Conservation (phyloP, 1,140 invertebrate genomes). For the Eumaeus atala region DNA sequence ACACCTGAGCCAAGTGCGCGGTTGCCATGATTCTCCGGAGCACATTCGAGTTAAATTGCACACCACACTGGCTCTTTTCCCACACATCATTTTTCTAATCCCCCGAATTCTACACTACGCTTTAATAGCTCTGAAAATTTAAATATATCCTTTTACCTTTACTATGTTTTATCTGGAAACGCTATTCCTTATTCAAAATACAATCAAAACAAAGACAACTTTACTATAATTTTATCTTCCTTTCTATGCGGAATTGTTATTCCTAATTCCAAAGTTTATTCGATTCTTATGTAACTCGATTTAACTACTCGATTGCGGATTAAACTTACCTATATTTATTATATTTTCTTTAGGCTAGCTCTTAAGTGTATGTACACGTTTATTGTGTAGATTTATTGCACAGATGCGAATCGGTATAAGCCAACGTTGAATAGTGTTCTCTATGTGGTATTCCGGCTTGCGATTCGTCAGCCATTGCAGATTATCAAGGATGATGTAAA, state of each 20-base stretch:
- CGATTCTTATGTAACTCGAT: background rate
- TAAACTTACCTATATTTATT: slow-evolving; percentile 51
- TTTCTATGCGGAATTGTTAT: no score
- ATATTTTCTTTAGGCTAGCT: slow-evolving; percentile 53
- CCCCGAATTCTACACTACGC: slow-evolving; percentile 49
- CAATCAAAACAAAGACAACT: no score
- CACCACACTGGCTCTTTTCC: slow-evolving; percentile 44
- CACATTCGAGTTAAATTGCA: slow-evolving; percentile 63
- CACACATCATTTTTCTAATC: slow-evolving; percentile 71
- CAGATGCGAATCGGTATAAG: slow-evolving; percentile 55
- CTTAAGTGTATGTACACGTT: slow-evolving; percentile 40
- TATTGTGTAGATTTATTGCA: slow-evolving; percentile 64
- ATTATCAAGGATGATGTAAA: slow-evolving; percentile 26
- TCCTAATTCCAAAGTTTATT: background rate
- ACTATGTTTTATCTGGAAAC: no score
- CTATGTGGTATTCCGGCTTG: slow-evolving; percentile 44
- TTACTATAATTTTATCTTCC: no score
- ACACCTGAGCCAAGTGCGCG: slow-evolving; percentile 43
- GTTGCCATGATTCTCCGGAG: slow-evolving; percentile 62
- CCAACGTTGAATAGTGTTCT: slow-evolving; percentile 46
- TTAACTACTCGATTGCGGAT: slow-evolving; percentile 32
- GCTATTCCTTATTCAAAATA: no score
- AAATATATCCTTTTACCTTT: no score
- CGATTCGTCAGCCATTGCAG: slow-evolving; percentile 29
- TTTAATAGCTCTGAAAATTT: slow-evolving; percentile 38